A percentile compares a stretch with the other conserved stretches of the same genome.
These are phyloP conservation scores for Margaritifera margaritifera DNA, from an alignment of 2,888 invertebrate genomes.

Conservation along the genomic window DNA sequence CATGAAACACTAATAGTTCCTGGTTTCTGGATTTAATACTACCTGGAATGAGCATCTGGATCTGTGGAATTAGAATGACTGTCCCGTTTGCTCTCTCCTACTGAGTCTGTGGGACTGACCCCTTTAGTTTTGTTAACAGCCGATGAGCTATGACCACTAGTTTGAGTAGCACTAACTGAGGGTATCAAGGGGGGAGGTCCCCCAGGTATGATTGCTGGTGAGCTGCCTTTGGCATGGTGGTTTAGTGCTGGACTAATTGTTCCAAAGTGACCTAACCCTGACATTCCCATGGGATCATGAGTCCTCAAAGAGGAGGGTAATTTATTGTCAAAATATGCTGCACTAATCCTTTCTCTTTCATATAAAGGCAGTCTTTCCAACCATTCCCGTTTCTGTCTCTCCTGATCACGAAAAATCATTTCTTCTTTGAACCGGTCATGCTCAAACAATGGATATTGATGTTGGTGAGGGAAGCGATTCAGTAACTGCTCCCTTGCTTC, in stretches of 20 bases:
- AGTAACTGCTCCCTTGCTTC: conserved; percentile 54
- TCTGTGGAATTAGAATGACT: conserved; percentile 57
- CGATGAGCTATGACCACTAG: conserved; percentile 58
- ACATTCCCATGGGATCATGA: conserved; percentile 33
- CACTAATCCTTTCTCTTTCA: conserved; percentile 41
- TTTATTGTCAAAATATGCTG: conserved; percentile 48
- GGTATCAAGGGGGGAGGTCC: conserved; percentile 64
- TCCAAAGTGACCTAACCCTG: conserved; percentile 32
- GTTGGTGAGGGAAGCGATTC: conserved; percentile 36
- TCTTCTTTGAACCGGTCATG: conserved; percentile 57
- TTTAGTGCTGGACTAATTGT: conserved; percentile 60
- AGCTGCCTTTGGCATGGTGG: conserved; percentile 52
- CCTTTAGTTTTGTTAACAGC: conserved; percentile 57
- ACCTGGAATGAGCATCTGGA: conserved; percentile 61
- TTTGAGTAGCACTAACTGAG: conserved; percentile 51
- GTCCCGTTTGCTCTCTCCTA: conserved; percentile 58
- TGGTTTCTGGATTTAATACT: conserved; percentile 11
- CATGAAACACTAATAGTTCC: too few relatives aligned
- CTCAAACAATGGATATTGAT: conserved; percentile 41
- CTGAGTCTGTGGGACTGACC: conserved; percentile 56
- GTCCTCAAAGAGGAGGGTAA: conserved; percentile 35
- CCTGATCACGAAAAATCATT: conserved; percentile 48
- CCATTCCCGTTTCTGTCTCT: conserved; percentile 49
- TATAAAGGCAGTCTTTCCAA: conserved; percentile 54
- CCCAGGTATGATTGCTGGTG: conserved; percentile 57